phyloP scores from a whole-genome alignment of 2,113 vertebrate species.

The cattle (Bos taurus) region ARS-UCD2.0 NC_037352.1:2118501-2119000 shows the following conservation, averaged over 20 bases:
- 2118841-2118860: background rate
- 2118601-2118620: conserved; percentile 88
- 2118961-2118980: background rate
- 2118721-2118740: background rate
- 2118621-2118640: conserved; percentile 66
- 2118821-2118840: background rate
- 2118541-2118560: conserved; percentile 88
- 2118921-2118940: background rate
- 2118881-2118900: background rate
- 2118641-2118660: conserved; percentile 35
- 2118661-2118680: conserved; percentile 21
- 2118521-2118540: conserved; percentile 74
- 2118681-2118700: conserved; percentile 34
- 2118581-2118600: conserved; percentile 92
- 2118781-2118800: background rate
- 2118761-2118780: background rate
- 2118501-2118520: conserved; percentile 75
- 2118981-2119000: background rate
- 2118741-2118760: background rate
- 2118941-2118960: background rate
- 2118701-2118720: background rate
- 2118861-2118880: background rate
- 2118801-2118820: background rate
- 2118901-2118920: background rate
- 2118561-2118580: conserved; percentile 89